Evolutionary conservation across 2,888 invertebrate genomes (phyloP).

Genomic region (Perithous albicinctus): DNA sequence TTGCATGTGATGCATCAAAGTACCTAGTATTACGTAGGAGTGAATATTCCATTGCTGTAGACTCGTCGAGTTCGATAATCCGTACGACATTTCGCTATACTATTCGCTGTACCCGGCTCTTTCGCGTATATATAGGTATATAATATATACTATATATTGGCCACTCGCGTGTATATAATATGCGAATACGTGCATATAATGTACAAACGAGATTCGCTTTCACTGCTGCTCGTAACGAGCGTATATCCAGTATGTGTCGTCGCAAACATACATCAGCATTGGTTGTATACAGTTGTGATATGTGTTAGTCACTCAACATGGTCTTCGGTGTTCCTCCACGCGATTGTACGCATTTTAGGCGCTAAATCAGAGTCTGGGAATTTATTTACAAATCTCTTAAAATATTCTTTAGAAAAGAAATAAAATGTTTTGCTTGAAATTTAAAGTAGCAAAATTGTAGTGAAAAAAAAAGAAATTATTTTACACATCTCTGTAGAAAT

Average conservation of each 20-base stretch:
- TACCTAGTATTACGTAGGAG: conserved; percentile 28
- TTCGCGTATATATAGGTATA: neutral
- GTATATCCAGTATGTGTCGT: conserved; percentile 16
- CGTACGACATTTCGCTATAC: conserved; percentile 5
- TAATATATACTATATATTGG: conserved; percentile 10
- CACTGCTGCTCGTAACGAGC: conserved; percentile 67
- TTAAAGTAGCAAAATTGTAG: too few species aligned
- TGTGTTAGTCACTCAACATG: neutral
- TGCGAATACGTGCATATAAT: conserved; percentile 68
- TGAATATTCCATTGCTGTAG: neutral
- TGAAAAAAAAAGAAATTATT: too few species aligned
- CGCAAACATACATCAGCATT: neutral
- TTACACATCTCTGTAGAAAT: too few species aligned
- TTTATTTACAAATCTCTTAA: neutral
- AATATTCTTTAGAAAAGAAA: neutral
- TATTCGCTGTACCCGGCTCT: neutral
- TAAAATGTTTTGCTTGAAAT: too few species aligned
- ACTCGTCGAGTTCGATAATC: conserved; percentile 47
- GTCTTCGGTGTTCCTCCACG: neutral
- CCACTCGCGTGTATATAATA: conserved; percentile 51
- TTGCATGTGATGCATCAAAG: conserved; percentile 20
- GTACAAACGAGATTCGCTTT: conserved; percentile 70
- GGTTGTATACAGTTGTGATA: neutral
- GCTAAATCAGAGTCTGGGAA: neutral
- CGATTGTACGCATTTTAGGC: neutral